These are phyloP conservation scores for Camponotus vicinus DNA, from an alignment of 1,140 invertebrate genomes.

Conservation along the genomic window DNA sequence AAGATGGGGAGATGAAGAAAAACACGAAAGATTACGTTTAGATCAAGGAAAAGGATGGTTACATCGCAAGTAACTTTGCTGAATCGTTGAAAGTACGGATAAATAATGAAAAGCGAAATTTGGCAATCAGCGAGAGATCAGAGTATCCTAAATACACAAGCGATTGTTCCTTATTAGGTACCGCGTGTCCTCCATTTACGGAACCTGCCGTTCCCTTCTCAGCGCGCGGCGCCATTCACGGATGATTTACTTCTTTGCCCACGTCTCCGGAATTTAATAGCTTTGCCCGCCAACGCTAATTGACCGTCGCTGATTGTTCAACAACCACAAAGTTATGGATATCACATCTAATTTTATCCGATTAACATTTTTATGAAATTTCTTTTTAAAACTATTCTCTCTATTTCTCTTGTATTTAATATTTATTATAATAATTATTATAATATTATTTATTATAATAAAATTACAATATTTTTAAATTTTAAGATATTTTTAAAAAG, in stretches of 20 bases:
- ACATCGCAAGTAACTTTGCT: neutral
- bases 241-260: conserved; percentile 74
- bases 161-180: conserved; percentile 81
- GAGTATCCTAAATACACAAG: conserved; percentile 66
- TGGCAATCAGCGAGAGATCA: conserved; percentile 16
- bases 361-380: neutral
- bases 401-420: neutral
- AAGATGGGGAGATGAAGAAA: neutral
- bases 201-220: conserved; percentile 65
- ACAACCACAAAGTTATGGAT: neutral
- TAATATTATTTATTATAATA: neutral
- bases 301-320: conserved; percentile 42
- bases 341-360: neutral
- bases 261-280: conserved; percentile 58
- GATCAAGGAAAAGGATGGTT: neutral
- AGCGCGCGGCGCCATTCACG: conserved; percentile 71
- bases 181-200: conserved; percentile 73
- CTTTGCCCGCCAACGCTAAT: conserved; percentile 43
- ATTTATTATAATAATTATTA: neutral
- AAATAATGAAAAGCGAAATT: conserved; percentile 40
- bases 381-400: neutral
- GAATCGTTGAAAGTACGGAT: neutral
- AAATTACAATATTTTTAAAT: neutral
- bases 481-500: neutral
- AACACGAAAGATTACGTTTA: neutral